These are phyloP conservation scores for Columbina picui DNA, from an alignment of 2,113 vertebrate genomes.

Conservation along the genomic window DNA sequence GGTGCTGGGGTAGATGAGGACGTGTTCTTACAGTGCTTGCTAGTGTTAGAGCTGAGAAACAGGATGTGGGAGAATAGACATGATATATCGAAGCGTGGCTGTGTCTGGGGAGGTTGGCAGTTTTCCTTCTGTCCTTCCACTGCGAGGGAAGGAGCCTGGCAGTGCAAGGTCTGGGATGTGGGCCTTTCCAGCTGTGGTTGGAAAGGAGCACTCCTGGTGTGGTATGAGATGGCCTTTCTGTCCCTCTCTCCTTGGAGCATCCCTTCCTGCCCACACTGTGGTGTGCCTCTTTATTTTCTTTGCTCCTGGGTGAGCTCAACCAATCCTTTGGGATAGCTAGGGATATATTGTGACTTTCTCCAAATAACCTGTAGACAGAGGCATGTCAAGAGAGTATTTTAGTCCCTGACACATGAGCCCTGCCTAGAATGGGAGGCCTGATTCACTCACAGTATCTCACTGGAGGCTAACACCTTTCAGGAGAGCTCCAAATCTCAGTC, in stretches of 20 bases:
- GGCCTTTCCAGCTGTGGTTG: not conserved
- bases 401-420: not conserved
- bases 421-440: constrained; percentile 14
- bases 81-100: fast-evolving
- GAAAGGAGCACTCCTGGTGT: not conserved
- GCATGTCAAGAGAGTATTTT: constrained; percentile 21
- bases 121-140: not conserved
- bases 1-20: not conserved
- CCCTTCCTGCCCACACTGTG: not conserved
- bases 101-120: not conserved
- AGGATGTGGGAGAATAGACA: not conserved
- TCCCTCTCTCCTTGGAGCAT: not conserved
- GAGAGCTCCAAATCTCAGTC: not conserved
- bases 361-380: constrained; percentile 27
- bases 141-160: not conserved
- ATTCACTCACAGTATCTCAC: not conserved
- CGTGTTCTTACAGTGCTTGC: fast-evolving
- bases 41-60: not conserved
- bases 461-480: not conserved
- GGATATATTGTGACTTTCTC: not conserved
- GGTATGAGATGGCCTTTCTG: not conserved
- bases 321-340: not conserved
- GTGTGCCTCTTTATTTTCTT: not conserved
- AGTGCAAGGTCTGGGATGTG: not conserved
- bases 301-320: constrained; percentile 11